Percentiles rank a stretch among this genome's conserved stretches.
Evolutionary conservation across 2,113 vertebrate species (phyloP).

Genomic region (Chiloscyllium plagiosum): DNA sequence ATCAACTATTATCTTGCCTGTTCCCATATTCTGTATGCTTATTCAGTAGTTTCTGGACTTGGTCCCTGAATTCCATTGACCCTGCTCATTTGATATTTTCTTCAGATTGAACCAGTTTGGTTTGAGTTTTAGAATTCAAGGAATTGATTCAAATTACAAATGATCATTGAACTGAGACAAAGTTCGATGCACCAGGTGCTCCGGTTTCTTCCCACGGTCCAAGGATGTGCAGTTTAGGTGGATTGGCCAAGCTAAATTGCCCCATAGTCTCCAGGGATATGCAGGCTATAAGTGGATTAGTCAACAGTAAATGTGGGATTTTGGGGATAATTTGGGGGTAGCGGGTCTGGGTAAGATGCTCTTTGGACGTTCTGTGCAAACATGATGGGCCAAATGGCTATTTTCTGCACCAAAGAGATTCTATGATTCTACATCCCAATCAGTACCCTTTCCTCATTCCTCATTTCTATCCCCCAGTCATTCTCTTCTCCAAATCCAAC

Average conservation of each 20-base stretch:
- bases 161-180: neutral
- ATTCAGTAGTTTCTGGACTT: neutral
- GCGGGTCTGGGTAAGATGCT: too few species aligned
- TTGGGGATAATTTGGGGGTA: too few species aligned
- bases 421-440: neutral
- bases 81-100: neutral
- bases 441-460: neutral
- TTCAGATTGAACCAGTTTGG: neutral
- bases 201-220: too few species aligned
- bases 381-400: too few species aligned
- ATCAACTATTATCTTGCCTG: neutral
- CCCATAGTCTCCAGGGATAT: too few species aligned
- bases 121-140: neutral
- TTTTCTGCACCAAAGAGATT: too few species aligned
- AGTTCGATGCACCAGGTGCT: neutral
- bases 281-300: too few species aligned
- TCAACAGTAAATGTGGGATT: too few species aligned
- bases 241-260: too few species aligned
- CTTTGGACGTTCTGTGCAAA: too few species aligned
- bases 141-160: neutral
- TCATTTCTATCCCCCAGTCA: neutral
- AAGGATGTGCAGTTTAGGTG: too few species aligned
- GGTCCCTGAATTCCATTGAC: neutral
- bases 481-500: neutral
- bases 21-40: neutral